Conservation (phyloP, 2,113 vertebrate genomes). For the Nymphicus hollandicus region DNA sequence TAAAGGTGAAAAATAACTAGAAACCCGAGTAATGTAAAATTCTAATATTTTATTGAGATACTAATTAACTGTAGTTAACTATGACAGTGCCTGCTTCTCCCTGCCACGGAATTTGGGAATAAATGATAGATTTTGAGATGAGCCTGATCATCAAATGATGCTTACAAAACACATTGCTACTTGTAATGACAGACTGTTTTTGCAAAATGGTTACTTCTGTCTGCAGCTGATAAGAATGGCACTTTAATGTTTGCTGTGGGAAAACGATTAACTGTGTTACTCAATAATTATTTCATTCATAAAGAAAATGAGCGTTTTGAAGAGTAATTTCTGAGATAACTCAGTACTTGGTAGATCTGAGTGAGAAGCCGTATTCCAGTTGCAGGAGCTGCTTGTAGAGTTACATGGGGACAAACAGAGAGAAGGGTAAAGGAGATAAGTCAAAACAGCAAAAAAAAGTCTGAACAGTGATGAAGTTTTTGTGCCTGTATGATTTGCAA, state of each 20-base stretch:
- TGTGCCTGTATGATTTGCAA: not conserved
- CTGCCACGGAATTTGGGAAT: not conserved
- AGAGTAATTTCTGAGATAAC: not conserved
- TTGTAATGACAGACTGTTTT: not conserved
- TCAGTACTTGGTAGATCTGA: not conserved
- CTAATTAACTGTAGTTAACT: not conserved
- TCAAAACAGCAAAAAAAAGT: not conserved
- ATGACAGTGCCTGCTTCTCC: not conserved
- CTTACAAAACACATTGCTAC: not conserved
- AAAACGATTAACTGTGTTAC: not conserved
- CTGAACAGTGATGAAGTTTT: not conserved
- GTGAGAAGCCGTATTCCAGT: not conserved
- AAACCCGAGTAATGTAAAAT: not conserved
- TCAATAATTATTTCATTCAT: not conserved
- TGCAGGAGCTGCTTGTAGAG: not conserved
- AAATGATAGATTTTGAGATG: not conserved
- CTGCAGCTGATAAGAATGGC: not conserved
- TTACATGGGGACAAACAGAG: not conserved
- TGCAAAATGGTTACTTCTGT: not conserved
- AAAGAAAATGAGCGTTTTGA: not conserved
- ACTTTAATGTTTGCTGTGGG: not conserved
- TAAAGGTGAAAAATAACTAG: not conserved
- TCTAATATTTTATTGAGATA: not conserved
- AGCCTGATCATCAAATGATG: not conserved
- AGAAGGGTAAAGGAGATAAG: not conserved